Base-by-base conservation (phyloP, 2,797 vertebrate genomes). In the Coregonus suidteri region DNA sequence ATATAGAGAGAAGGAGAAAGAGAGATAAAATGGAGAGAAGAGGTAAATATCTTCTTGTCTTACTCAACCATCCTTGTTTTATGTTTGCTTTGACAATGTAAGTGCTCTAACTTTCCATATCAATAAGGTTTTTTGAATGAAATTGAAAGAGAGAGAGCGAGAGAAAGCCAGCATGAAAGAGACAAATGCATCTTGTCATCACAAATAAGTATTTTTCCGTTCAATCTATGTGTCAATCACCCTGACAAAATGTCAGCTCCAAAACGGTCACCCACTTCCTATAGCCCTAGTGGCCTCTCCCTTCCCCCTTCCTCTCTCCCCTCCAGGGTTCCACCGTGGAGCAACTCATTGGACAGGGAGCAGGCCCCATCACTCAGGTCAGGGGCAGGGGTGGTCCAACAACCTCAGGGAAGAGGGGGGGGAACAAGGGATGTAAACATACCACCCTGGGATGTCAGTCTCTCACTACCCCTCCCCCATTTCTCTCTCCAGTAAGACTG, bases 171-270 rank as follows among this genome's bases (percentile, higher is more conserved):
- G 13, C 20, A 54, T 20, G 3, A 4, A 47, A 71, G 37, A 37
- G 16, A 5, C 16, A 51, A 7, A 72, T 31, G 18, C 11, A n/a
- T 20, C 3, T 25, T 25, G 6, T 71, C 25, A n/a, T 30, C 70
- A 71, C 15, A 20, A 37, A 15, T 35, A 1, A 3, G 1, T 66
- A 34, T 18, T 47, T 62, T 52, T 53, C 53, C 71, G 71, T 68
- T 74, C 52, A 70, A 15, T n/a, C 71, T 20, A 25, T 66, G 37
- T 77, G 79, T 77, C 79, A 75, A 35, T 81, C 73, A 77, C 67
- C 9, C 30, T 64, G 54, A 74, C 54, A 54, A 54, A 75, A 54
- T 34, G 65, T 64, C 41, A 41, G 15, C 3, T 9, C 0, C 4
- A 25, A 70, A 18, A 71, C 37, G 37, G 59, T 71, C 25, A n/a